Evolutionary conservation across 2,113 vertebrate species (phyloP).

Genomic region (Narcine bancroftii): DNA sequence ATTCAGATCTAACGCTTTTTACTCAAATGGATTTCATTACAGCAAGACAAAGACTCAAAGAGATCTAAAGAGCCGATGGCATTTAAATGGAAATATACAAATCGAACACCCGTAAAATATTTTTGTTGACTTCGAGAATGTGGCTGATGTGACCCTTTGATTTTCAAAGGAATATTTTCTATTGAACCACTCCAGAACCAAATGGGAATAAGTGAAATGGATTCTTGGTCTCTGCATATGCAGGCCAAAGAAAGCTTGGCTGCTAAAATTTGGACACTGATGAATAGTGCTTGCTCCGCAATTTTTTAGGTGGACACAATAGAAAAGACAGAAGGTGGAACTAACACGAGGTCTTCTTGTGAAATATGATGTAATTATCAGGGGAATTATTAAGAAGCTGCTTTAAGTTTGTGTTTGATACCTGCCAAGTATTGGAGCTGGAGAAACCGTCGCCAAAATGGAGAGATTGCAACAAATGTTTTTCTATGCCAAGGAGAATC

Average conservation of each 20-base stretch:
- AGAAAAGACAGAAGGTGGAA: background rate
- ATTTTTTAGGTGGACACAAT: background rate
- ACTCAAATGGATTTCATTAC: no score
- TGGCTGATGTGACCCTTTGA: background rate
- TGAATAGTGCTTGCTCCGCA: background rate
- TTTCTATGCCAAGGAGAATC: background rate
- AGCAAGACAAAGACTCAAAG: no score
- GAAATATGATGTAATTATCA: background rate
- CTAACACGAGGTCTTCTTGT: background rate
- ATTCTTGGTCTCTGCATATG: background rate
- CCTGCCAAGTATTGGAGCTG: background rate
- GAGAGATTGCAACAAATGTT: background rate
- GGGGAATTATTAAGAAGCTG: background rate
- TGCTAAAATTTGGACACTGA: background rate
- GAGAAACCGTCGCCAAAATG: background rate
- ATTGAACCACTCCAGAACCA: background rate
- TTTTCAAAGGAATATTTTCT: background rate
- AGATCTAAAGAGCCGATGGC: no score
- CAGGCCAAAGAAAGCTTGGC: background rate
- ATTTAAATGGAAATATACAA: no score
- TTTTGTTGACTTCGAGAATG: background rate
- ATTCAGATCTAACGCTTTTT: no score
- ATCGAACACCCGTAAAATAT: no score
- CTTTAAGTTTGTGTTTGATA: background rate
- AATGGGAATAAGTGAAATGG: background rate